Evolutionary conservation across 2,113 vertebrate species (phyloP), one percentile per base, ranked within the genome.

Genomic region (Labeo catla): DNA sequence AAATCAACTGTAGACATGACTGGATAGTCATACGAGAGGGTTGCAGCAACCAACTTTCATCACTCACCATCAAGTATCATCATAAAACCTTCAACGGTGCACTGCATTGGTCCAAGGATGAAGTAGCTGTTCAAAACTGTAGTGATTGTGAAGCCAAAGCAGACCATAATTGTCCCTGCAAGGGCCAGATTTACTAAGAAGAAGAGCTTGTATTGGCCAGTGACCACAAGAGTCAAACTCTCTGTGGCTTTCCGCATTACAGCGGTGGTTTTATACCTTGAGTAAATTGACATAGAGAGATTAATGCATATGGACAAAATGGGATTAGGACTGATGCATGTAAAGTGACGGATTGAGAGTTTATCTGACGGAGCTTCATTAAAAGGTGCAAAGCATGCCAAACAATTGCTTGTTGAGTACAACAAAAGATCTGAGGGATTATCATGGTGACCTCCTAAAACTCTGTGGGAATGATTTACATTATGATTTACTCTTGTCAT

Each of bases 121-220:
- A 95, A 95, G 88, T 93, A 95, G 77, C 92, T 92, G 0, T 93
- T 92, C 84, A 94, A 89, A 63, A 93, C 90, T 0, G 93, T 93
- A 68, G 93, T 91, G 90, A 94, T 91, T 0, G 93, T 93, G 90
- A 95, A 94, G n/a, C 93, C 95, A 10, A 94, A 94, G 47, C 88
- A 86, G 47, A 93, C 89, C 93, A 94, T 94, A 88, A 90, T 86
- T 78, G 94, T 92, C 0, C 93, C 93, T 0, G 93, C 94, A 82
- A 94, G 90, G 0, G 93, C 93, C 91, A 95, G 89, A 92, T 95
- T 95, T 39, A 95, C 93, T 80, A 95, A 84, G 90, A 95, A 93
- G 86, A 91, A 94, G 88, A 94, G 95, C 93, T 95, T 95, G 86
- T 95, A 91, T 66, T 94, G 93, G 80, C 93, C 93, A 34, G 93